These are phyloP conservation scores for Tonatia bakeri DNA, from an alignment of 2,113 vertebrate species.

Conservation along the genomic window DNA sequence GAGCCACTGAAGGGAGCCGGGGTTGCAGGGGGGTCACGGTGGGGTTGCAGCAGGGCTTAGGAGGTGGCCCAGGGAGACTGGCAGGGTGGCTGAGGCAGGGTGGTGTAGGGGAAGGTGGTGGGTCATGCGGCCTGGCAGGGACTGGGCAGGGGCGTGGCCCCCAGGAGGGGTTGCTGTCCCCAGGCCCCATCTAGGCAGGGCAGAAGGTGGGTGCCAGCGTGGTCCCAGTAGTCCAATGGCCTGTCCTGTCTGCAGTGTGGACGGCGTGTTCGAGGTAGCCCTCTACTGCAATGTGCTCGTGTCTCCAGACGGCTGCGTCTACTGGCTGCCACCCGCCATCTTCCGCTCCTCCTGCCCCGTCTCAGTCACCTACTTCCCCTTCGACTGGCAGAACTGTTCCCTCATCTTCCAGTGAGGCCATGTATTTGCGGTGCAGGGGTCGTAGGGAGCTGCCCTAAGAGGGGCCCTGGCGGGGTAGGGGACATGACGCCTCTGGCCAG, in stretches of 20 bases:
- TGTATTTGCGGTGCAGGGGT: rapidly evolving
- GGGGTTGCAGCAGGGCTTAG: background rate
- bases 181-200: rapidly evolving
- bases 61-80: background rate
- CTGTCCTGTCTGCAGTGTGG: constrained; percentile 81
- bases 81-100: background rate
- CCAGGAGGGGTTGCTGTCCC: background rate
- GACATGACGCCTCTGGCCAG: background rate
- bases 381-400: constrained; percentile 98
- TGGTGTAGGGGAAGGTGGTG: background rate
- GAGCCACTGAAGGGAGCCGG: no score
- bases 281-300: constrained; percentile 90
- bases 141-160: background rate
- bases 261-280: constrained; percentile 92
- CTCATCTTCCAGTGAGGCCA: constrained; percentile 92
- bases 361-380: constrained; percentile 94
- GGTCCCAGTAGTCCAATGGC: rapidly evolving
- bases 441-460: background rate
- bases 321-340: constrained; percentile 95
- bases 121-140: no score
- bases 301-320: constrained; percentile 85
- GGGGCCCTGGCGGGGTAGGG: background rate
- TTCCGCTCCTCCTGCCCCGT: constrained; percentile 92
- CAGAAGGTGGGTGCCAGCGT: background rate
- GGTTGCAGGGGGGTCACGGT: no score